phyloP scores from a whole-genome alignment of 2,888 invertebrate species.

The Bursaphelenchus okinawaensis region DNA sequence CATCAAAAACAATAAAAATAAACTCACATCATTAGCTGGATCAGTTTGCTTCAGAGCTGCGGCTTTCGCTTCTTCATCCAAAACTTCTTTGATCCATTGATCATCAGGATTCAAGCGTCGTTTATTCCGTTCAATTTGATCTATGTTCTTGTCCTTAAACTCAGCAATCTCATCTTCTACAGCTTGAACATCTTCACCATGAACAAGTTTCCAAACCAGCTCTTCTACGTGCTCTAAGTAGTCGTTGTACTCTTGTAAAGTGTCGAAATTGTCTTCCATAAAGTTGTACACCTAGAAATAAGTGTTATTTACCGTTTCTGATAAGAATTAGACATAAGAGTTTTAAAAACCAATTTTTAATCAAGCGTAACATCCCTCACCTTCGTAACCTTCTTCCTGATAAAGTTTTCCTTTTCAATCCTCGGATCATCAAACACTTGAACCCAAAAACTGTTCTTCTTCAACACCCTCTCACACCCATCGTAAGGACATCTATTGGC shows the following conservation, averaged over 20 bases:
- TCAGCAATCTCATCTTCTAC: constrained; percentile 41
- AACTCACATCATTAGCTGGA: constrained; percentile 6
- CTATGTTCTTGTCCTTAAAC: constrained; percentile 42
- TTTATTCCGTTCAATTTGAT: constrained; percentile 48
- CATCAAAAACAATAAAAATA: too few relatives aligned
- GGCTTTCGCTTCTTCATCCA: constrained; percentile 55
- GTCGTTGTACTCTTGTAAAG: constrained; percentile 81
- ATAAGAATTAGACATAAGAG: neutral
- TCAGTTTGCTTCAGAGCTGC: constrained; percentile 27
- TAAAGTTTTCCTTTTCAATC: constrained; percentile 95
- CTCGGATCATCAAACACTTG: constrained; percentile 91
- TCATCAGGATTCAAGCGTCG: constrained; percentile 64
- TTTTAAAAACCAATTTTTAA: neutral
- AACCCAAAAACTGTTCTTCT: constrained; percentile 82
- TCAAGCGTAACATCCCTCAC: constrained; percentile 19
- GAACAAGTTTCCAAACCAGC: constrained; percentile 42
- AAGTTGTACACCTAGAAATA: constrained; percentile 72
- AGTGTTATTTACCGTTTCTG: neutral
- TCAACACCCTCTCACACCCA: constrained; percentile 69
- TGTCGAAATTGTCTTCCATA: constrained; percentile 83
- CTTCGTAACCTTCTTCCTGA: constrained; percentile 74
- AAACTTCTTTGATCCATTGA: constrained; percentile 64
- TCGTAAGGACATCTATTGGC: constrained; percentile 85
- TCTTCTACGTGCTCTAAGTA: constrained; percentile 87
- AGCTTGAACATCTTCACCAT: constrained; percentile 41